A percentile compares a stretch with the other conserved stretches of the same genome.
phyloP scores from a whole-genome alignment of 35 echinoderm and acorn worm genomes.

The Heliocidaris erythrogramma region DNA sequence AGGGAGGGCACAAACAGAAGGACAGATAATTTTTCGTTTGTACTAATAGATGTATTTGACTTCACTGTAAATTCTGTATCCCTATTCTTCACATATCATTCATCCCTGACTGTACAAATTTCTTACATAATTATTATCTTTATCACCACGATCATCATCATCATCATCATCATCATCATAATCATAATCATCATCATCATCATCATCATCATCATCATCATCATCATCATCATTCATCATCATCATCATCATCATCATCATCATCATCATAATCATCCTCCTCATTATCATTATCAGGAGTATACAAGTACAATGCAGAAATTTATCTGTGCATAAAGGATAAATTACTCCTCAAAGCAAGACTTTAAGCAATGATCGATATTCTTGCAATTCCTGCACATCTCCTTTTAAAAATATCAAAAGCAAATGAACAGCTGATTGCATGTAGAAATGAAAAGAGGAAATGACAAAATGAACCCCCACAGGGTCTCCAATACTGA shows the following conservation, averaged over 20 bases:
- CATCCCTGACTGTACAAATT: no score
- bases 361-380: no score
- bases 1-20: no score
- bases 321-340: not conserved
- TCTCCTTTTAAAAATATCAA: not conserved
- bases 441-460: not conserved
- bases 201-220: not conserved
- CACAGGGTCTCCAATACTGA: slow-evolving; percentile 21
- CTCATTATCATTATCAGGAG: no score
- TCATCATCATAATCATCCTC: no score
- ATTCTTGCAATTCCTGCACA: not conserved
- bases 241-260: not conserved
- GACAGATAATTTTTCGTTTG: no score
- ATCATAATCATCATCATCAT: slow-evolving; percentile 21
- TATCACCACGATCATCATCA: not conserved
- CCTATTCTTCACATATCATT: no score
- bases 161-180: slow-evolving; percentile 37
- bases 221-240: no score
- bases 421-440: not conserved
- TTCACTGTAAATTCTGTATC: no score
- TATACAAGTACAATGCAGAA: no score
- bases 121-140: not conserved
- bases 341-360: not conserved
- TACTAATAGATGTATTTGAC: no score
- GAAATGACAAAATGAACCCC: not conserved